phyloP scores from a whole-genome alignment of 2,888 invertebrate species.

The Idaea dimidiata region DNA sequence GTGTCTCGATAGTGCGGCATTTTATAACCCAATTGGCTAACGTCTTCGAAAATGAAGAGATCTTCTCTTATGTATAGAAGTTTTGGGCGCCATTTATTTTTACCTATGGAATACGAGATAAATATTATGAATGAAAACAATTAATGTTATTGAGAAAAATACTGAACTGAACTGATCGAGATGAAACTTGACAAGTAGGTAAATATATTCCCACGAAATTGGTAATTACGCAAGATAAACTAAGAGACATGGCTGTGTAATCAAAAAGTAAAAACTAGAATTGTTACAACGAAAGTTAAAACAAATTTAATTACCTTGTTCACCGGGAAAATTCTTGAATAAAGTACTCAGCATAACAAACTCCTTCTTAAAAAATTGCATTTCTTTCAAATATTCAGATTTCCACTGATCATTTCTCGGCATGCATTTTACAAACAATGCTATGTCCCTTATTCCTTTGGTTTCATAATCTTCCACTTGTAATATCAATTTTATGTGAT shows the following conservation, averaged over 20 bases:
- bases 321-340: constrained; percentile 50
- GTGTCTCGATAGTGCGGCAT: constrained; percentile 49
- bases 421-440: constrained; percentile 82
- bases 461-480: constrained; percentile 35
- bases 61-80: constrained; percentile 48
- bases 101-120: constrained; percentile 34
- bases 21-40: constrained; percentile 50
- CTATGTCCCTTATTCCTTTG: constrained; percentile 31
- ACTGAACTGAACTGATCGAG: too few relatives aligned
- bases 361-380: constrained; percentile 60
- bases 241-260: too few relatives aligned
- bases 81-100: constrained; percentile 58
- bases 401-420: constrained; percentile 76
- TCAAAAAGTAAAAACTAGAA: too few relatives aligned
- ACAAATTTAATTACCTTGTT: constrained; percentile 42
- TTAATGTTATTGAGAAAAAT: too few relatives aligned
- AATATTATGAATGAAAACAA: background rate
- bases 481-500: constrained; percentile 56
- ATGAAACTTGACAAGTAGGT: too few relatives aligned
- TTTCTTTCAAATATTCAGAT: constrained; percentile 54
- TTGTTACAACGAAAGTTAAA: too few relatives aligned
- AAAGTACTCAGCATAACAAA: constrained; percentile 54
- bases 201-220: too few relatives aligned
- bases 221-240: too few relatives aligned
- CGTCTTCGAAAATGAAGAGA: constrained; percentile 68